These are phyloP conservation scores for Myiopsitta monachus DNA, from an alignment of 2,113 vertebrate species.

Conservation along the genomic window DNA sequence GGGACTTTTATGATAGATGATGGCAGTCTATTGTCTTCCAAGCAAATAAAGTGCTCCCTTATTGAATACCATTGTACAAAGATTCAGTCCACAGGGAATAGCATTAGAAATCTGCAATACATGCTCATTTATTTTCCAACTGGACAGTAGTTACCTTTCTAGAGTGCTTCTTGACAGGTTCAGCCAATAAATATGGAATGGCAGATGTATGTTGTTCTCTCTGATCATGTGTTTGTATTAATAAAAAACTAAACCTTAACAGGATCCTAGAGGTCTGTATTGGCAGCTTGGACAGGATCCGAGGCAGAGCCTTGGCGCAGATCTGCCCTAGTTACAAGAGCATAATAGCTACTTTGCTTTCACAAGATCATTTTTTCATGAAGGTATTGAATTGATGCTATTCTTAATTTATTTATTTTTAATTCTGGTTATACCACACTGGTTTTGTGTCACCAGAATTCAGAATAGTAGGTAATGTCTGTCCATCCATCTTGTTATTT, in stretches of 20 bases:
- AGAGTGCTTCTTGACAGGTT: not conserved
- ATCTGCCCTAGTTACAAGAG: not conserved
- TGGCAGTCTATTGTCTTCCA: not conserved
- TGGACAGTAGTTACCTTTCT: not conserved
- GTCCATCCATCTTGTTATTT: rapidly evolving
- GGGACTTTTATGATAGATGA: not conserved
- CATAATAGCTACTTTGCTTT: not conserved
- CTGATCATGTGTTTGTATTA: not conserved
- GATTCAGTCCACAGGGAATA: not conserved
- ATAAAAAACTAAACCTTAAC: not conserved
- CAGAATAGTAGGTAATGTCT: not conserved
- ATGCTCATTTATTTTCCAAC: not conserved
- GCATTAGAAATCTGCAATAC: not conserved
- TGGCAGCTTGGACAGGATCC: not conserved
- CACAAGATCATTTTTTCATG: not conserved
- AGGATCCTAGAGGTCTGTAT: not conserved
- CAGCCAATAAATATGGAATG: not conserved
- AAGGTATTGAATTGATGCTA: not conserved
- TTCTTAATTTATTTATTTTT: not conserved
- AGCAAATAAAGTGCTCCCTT: not conserved
- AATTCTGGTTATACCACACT: not conserved
- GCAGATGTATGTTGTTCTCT: not conserved
- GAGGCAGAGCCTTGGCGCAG: not conserved
- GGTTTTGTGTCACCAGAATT: not conserved
- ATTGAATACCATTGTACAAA: not conserved